Evolutionary conservation across 2,113 vertebrate genomes (phyloP).

Genomic region (Gavialis gangeticus): DNA sequence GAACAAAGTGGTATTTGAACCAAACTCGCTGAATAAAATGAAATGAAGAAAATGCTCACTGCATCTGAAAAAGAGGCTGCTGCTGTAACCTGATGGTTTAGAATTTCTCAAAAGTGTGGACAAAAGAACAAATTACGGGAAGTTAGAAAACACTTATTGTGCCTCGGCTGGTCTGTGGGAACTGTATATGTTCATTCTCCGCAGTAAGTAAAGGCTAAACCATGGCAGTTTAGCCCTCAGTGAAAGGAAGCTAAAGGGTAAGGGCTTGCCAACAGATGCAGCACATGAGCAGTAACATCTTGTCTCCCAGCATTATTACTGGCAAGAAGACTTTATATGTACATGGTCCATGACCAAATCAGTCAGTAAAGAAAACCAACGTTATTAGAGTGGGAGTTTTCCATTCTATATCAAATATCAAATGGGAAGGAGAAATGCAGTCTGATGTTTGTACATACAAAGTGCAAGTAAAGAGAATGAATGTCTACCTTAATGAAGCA

Average conservation of each 20-base stretch:
- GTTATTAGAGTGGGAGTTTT: not conserved
- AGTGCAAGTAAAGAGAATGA: not conserved
- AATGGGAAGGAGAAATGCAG: not conserved
- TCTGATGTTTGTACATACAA: not conserved
- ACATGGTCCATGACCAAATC: not conserved
- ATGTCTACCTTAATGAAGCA: not conserved
- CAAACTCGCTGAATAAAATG: conserved; percentile 14
- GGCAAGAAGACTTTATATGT: not conserved
- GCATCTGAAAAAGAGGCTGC: conserved; percentile 1
- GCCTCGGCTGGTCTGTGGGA: too few species aligned
- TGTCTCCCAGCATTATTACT: not conserved
- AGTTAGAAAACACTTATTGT: too few species aligned
- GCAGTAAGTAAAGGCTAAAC: too few species aligned
- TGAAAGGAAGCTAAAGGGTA: too few species aligned
- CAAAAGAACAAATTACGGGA: too few species aligned
- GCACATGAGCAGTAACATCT: not conserved
- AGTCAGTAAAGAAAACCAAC: not conserved
- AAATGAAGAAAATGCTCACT: not conserved
- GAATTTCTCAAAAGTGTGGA: not conserved
- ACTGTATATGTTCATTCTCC: too few species aligned
- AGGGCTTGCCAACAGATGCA: too few species aligned
- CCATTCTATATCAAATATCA: not conserved
- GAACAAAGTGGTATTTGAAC: not conserved
- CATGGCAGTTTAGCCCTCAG: too few species aligned
- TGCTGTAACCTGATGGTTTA: not conserved